These are phyloP conservation scores for Melopsittacus undulatus DNA, from an alignment of 2,797 vertebrate species.

Conservation along the genomic window DNA sequence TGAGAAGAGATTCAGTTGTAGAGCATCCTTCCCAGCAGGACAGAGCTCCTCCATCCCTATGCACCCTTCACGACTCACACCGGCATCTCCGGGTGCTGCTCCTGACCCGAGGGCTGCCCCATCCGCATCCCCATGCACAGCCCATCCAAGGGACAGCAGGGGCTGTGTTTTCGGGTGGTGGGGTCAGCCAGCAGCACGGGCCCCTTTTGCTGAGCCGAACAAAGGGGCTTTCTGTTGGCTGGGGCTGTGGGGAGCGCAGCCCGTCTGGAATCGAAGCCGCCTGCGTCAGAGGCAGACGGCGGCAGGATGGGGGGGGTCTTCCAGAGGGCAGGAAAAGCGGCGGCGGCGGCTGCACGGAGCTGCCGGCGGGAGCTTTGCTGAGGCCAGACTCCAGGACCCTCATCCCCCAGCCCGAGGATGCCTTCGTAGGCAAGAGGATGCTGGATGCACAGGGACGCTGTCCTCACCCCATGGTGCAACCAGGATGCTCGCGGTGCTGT, in stretches of 20 bases:
- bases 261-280: background rate
- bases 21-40: background rate
- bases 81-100: background rate
- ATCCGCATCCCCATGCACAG: background rate
- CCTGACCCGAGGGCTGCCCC: background rate
- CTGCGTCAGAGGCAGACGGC: slow-evolving; percentile 47
- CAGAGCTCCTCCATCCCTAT: background rate
- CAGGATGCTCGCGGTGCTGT: fast-evolving
- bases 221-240: slow-evolving; percentile 59
- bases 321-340: slow-evolving; percentile 7
- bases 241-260: background rate
- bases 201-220: background rate
- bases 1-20: background rate
- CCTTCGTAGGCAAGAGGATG: background rate
- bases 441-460: fast-evolving
- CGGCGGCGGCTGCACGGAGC: fast-evolving
- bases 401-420: background rate
- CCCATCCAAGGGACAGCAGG: background rate
- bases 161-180: background rate
- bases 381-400: fast-evolving
- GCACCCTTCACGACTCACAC: background rate
- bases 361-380: fast-evolving
- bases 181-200: background rate
- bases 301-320: background rate
- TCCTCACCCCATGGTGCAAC: background rate